Base-by-base conservation (phyloP, 2,888 invertebrate genomes). In the Caenorhabditis sp. region DNA sequence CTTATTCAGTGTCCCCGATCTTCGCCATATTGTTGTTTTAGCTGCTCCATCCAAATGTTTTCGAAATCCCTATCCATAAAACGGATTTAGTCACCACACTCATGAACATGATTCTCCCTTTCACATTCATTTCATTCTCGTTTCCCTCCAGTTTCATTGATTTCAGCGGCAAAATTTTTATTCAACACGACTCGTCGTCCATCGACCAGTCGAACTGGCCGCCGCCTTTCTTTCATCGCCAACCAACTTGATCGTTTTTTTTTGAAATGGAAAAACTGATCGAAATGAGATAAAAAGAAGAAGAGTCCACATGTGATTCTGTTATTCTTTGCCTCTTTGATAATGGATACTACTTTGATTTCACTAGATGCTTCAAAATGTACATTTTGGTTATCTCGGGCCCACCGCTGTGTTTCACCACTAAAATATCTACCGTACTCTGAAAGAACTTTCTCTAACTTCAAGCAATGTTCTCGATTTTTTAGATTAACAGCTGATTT, bases 201-300 rank as follows among this genome's bases (percentile, higher is more conserved):
- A 51, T 59, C 54, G 69, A 56, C 54, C 24, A 69, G 56, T 26
- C 69, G 56, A 69, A 69, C 69, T 69, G 54, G 69, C 54, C 69
- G 54, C 38, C 41, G 54, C 41, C 41, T 69, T 41, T 69, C 69
- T 69, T 69, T 63, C 56, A 69, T 69, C 69, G 56, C 49, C 54
- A 3, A 44, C 44, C 44, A 69, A 69, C 69, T 69, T 69, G 69
- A 69, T 69, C 69, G 49, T 69, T 41, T 69, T 56, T 54, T 47
- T 47, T 69, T n/a, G n/a, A 59, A 59, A 35, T 59, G 8, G 31
- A 35, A 35, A 35, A 35, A 56, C 24, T 51, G 69, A 69, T 69
- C 22, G 69, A 16, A 69, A 69, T 16, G n/a, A 31, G 69, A 69
- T 69, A 69, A 66, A n/a, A n/a, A n/a, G n/a, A n/a, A n/a, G 14